phyloP scores from a whole-genome alignment of 2,888 invertebrate genomes.

The Drosophila merina region DNA sequence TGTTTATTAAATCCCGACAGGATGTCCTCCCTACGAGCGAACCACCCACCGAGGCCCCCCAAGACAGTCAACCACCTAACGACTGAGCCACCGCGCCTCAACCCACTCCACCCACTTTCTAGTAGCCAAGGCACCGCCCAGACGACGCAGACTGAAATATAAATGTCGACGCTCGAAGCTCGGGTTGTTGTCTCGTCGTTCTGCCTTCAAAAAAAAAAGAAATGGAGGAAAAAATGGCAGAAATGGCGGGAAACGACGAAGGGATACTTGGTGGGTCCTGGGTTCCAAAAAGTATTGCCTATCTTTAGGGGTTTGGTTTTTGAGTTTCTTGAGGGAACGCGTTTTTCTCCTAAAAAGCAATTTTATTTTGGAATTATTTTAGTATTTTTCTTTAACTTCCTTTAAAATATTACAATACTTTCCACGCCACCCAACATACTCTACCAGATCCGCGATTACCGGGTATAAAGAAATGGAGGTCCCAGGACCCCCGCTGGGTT shows the following conservation, averaged over 20 bases:
- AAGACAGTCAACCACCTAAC: slow-evolving; percentile 32
- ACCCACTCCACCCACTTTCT: background rate
- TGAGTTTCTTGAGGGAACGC: too few species aligned
- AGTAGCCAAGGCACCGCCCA: slow-evolving; percentile 85
- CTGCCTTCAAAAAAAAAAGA: slow-evolving; percentile 18
- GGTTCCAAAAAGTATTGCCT: background rate
- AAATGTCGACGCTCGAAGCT: slow-evolving; percentile 28
- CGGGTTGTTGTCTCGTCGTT: slow-evolving; percentile 41
- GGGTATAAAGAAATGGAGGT: background rate
- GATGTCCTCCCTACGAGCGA: slow-evolving; percentile 42
- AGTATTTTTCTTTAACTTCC: too few species aligned
- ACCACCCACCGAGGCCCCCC: slow-evolving; percentile 12
- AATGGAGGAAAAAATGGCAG: background rate
- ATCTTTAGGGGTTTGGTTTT: background rate
- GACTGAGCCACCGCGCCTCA: slow-evolving; percentile 11
- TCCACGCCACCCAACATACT: background rate
- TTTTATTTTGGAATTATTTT: too few species aligned
- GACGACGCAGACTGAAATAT: slow-evolving; percentile 76
- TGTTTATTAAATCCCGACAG: slow-evolving; percentile 62
- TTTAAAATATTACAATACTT: background rate
- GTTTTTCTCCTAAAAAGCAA: too few species aligned
- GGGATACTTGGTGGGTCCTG: background rate
- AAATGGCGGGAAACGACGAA: background rate
- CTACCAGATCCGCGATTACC: background rate
- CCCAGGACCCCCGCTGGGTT: slow-evolving; percentile 2